phyloP scores from a whole-genome alignment of 2,888 invertebrate genomes.

The Diachrysia chrysitis region DNA sequence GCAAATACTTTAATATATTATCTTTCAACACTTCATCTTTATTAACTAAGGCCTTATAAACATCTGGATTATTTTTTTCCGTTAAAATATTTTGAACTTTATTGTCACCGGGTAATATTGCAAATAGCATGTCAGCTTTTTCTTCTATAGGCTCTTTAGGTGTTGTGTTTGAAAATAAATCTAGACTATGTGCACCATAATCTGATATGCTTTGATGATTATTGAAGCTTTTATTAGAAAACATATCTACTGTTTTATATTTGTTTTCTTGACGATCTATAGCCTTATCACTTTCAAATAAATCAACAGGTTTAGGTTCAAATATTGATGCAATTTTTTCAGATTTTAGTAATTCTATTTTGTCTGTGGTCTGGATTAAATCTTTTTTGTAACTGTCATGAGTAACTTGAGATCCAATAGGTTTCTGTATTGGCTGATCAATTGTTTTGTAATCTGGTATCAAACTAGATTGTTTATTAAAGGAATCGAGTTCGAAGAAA shows the following conservation, averaged over 20 bases:
- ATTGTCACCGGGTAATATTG: slow-evolving; percentile 11
- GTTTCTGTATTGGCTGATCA: not conserved
- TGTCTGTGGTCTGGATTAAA: slow-evolving; percentile 11
- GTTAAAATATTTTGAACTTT: slow-evolving; percentile 25
- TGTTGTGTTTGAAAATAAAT: slow-evolving; percentile 19
- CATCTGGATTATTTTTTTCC: slow-evolving; percentile 33
- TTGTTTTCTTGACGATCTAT: slow-evolving; percentile 13
- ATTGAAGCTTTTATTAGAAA: slow-evolving; percentile 10
- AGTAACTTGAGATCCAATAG: not conserved
- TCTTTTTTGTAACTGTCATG: slow-evolving; percentile 24
- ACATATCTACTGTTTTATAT: slow-evolving; percentile 10
- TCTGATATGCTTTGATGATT: slow-evolving; percentile 18
- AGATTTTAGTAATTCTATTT: not conserved
- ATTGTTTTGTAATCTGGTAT: slow-evolving; percentile 1
- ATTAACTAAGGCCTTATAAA: slow-evolving; percentile 28
- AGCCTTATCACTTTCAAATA: slow-evolving; percentile 19
- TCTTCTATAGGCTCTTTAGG: slow-evolving; percentile 15
- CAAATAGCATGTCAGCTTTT: slow-evolving; percentile 7
- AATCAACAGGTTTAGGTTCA: slow-evolving; percentile 24
- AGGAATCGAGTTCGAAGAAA: slow-evolving; percentile 30
- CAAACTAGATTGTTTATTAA: slow-evolving; percentile 5
- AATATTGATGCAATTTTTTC: slow-evolving; percentile 26
- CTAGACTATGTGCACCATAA: slow-evolving; percentile 20
- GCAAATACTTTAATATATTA: slow-evolving; percentile 59
- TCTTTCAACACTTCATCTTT: slow-evolving; percentile 22